Evolutionary conservation across 2,888 invertebrate species (phyloP), one percentile per base, ranked within the genome.

Genomic region (Patella pellucida): DNA sequence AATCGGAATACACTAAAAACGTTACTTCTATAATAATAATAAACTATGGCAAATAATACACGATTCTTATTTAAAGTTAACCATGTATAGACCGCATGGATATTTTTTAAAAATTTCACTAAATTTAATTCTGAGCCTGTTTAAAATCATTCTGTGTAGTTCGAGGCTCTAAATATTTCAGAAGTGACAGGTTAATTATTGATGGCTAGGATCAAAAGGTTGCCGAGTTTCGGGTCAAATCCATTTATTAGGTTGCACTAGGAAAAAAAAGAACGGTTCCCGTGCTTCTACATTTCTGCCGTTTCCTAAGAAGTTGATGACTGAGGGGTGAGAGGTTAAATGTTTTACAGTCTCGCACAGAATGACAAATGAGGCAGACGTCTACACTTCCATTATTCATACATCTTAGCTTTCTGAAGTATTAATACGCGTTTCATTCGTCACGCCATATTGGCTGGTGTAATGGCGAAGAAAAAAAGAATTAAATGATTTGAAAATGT

Each of bases 361-460:
- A 62, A 23, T 62, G 62, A 62, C 62, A 62, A 62, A 62, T 62
- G 23, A 19, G 23, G 23, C 9, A 23, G 62, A 19, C 62, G 19
- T 62, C 62, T 12, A 62, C 62, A 14, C 62, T 62, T 62, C 23
- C 15, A 23, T 62, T 62, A 62, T 23, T 62, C 11, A 62, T 62
- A 62, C 23, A 62, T 62, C 19, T 62, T 23, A 62, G 19, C 14
- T 62, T 62, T 23, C 62, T 23, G 19, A 23, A 62, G 19, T 62
- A 62, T 62, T 23, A 62, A 62, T 62, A 62, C 11, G 19, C 23
- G 62, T 62, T 23, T 62, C 23, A 62, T 62, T 62, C 23, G 62
- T 62, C 23, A 62, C 62, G 62, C 62, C 62, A 62, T 62, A 62
- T 62, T 62, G 41, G 19, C 62, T 62, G 19, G 19, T 62, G 62